Evolutionary conservation across 2,113 vertebrate species (phyloP).

Genomic region (Bostrychus sinensis): DNA sequence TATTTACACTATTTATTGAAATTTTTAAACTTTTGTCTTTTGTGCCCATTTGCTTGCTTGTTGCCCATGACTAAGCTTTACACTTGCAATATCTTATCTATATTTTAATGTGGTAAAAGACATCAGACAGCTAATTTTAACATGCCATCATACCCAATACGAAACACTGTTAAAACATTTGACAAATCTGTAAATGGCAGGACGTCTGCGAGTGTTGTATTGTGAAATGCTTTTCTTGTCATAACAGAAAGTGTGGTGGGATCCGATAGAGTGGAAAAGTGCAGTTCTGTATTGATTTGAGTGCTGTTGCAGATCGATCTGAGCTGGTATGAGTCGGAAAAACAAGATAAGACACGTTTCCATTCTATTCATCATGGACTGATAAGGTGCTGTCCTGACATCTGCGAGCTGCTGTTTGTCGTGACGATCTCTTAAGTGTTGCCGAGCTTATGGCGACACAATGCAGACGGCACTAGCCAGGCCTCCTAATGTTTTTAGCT

Average conservation of each 20-base stretch:
- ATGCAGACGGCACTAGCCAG: constrained; percentile 39
- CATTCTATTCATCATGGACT: constrained; percentile 71
- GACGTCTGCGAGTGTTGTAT: constrained; percentile 32
- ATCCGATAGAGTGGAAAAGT: constrained; percentile 73
- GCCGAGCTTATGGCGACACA: constrained; percentile 55
- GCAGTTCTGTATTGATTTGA: constrained; percentile 74
- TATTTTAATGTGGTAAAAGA: no score
- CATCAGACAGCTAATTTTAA: constrained; percentile 46
- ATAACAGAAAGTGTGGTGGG: constrained; percentile 62
- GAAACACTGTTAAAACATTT: constrained; percentile 31
- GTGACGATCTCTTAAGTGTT: constrained; percentile 57
- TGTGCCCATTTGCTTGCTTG: no score
- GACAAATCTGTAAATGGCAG: constrained; percentile 53
- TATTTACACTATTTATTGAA: no score
- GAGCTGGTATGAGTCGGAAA: constrained; percentile 65
- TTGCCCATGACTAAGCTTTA: no score
- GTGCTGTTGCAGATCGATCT: constrained; percentile 66
- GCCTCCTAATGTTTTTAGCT: constrained; percentile 64
- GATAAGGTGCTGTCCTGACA: constrained; percentile 74
- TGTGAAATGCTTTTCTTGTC: constrained; percentile 59
- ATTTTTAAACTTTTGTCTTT: no score
- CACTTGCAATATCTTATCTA: no score
- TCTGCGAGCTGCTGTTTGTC: constrained; percentile 60
- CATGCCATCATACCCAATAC: constrained; percentile 34
- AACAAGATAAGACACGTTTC: constrained; percentile 75